These are phyloP conservation scores for Cyclargus thomasi DNA, from an alignment of 1,140 invertebrate species.

Conservation along the genomic window DNA sequence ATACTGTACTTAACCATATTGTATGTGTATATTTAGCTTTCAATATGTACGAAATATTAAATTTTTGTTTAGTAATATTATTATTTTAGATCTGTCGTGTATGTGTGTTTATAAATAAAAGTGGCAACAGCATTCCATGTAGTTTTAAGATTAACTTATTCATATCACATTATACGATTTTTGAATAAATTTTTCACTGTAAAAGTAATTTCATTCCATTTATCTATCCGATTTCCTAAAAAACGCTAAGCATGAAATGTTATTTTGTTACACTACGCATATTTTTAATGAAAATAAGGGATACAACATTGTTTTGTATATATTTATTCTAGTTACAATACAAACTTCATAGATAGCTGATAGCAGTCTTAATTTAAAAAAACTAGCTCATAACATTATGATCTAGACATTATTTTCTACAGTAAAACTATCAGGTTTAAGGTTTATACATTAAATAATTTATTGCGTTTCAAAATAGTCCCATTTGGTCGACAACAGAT, in stretches of 20 bases:
- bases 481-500: background rate
- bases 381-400: slow-evolving; percentile 4
- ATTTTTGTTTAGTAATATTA: slow-evolving; percentile 11
- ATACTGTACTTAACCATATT: background rate
- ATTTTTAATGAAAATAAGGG: background rate
- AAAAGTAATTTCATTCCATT: slow-evolving; percentile 24
- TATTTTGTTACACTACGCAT: background rate
- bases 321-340: slow-evolving; percentile 7
- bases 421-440: background rate
- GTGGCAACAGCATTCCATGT: slow-evolving; percentile 29
- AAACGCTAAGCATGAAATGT: background rate
- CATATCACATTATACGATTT: slow-evolving; percentile 29
- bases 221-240: background rate
- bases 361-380: slow-evolving; percentile 12
- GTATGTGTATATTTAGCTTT: background rate
- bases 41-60: background rate
- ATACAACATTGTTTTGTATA: background rate
- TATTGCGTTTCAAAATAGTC: background rate
- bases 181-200: slow-evolving; percentile 32
- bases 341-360: background rate
- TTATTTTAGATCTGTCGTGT: slow-evolving; percentile 8
- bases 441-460: slow-evolving; percentile 1
- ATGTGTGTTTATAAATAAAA: slow-evolving; percentile 14
- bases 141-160: slow-evolving; percentile 34
- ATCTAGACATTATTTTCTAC: background rate